phyloP scores from a whole-genome alignment of 2,113 vertebrate species.

The Cyphotilapia sp. region DNA sequence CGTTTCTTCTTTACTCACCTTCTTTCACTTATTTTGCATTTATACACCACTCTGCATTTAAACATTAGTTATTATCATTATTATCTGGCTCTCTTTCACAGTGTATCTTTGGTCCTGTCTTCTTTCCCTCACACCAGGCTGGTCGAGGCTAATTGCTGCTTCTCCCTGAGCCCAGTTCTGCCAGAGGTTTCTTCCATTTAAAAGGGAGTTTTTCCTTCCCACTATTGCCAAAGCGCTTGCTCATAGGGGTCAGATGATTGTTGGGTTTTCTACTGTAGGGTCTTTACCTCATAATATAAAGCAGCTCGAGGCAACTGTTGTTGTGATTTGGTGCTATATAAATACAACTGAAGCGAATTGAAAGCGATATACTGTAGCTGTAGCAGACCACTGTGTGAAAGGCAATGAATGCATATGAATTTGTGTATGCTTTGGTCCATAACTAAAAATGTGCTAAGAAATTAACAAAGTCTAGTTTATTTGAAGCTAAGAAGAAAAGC shows the following conservation, averaged over 20 bases:
- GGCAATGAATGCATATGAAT: neutral
- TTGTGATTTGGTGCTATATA: neutral
- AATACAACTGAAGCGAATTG: neutral
- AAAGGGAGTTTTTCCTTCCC: neutral
- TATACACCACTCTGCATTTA: neutral
- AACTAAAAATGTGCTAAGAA: neutral
- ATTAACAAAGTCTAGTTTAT: neutral
- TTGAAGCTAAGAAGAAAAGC: neutral
- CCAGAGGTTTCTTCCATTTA: neutral
- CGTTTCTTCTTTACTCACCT: neutral
- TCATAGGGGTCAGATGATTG: neutral
- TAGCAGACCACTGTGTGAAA: neutral
- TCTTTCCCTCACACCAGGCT: neutral
- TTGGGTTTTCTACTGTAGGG: neutral
- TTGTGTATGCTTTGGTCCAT: neutral
- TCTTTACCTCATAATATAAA: neutral
- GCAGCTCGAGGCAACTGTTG: neutral
- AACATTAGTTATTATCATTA: neutral
- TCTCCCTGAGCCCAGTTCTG: neutral
- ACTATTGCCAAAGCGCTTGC: neutral
- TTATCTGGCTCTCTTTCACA: neutral
- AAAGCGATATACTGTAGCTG: neutral
- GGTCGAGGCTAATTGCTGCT: neutral
- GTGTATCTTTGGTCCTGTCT: neutral
- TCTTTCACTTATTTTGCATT: neutral